Base-by-base conservation (phyloP, 2,797 vertebrate genomes). In the Alectoris magna region DNA sequence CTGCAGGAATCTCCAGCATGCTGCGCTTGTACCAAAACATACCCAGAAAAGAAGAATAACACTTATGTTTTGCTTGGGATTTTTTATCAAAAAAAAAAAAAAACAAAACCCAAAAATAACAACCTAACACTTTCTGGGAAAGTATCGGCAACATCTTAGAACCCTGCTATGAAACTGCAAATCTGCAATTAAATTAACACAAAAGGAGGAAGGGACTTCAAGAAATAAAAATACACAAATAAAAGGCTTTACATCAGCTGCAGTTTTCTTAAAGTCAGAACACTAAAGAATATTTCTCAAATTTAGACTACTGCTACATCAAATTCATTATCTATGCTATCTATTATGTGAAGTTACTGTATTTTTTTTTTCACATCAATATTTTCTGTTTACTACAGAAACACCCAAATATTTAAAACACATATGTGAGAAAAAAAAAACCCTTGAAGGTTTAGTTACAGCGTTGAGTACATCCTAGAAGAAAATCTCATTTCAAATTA, bases 321-420 rank as follows among this genome's bases (percentile, higher is more conserved):
- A 85, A 10, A 29, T 46, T 29, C 2, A 69, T 12, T 16, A 71
- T 39, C 10, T 29, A 51, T 21, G 44, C 56, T 2, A 53, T 29
- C 51, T 53, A 70, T 53, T 80, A 82, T 2, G 5, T 78, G 24
- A 77, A 67, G 8, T 21, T 69, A 34, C 2, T 56, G 7, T 5
- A 14, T 26, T 46, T 73, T 49, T 46, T 73, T 49, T 14, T 77
- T 63, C 64, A 21, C 58, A 8, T 14, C 44, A 11, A 7, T 68
- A 6, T 43, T 58, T 89, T 94, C 14, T 78, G 24, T 56, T 78
- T 91, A 53, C 18, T 31, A 82, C 15, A 46, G 64, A 92, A 84
- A 58, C 14, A 84, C 7, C 9, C 31, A 71, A 82, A 79, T 4
- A 71, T n/a, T 53, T 41, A 41, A 7, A 43, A 46, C n/a, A 70